Conservation (phyloP, 2,797 vertebrate species). For the Enteromius radiatus region DNA sequence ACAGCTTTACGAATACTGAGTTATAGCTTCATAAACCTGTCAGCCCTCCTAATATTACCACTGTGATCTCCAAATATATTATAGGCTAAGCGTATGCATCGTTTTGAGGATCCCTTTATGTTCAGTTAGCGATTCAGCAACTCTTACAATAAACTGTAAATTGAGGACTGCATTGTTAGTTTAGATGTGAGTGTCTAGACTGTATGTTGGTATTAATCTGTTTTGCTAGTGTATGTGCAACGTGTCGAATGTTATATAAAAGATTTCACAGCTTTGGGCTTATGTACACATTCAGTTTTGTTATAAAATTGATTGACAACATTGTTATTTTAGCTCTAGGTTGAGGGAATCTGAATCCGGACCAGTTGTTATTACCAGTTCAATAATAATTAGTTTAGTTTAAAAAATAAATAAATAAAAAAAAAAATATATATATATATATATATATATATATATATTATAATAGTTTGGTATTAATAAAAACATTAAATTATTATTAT, state of each 20-base stretch:
- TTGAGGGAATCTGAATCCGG: conserved; percentile 5
- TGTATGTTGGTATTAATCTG: conserved; percentile 52
- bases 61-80: conserved; percentile 58
- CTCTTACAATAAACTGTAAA: conserved; percentile 31
- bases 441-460: too few species aligned
- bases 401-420: too few species aligned
- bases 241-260: conserved; percentile 7
- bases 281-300: conserved; percentile 1
- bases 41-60: conserved; percentile 73
- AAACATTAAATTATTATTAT: too few species aligned
- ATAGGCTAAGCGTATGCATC: background rate
- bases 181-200: conserved; percentile 48
- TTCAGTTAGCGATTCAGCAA: conserved; percentile 5
- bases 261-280: conserved; percentile 16
- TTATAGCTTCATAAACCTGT: conserved; percentile 73
- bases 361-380: conserved; percentile 15
- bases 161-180: conserved; percentile 39
- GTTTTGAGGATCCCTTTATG: conserved; percentile 23
- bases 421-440: too few species aligned
- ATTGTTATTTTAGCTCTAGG: conserved; percentile 24
- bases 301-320: conserved; percentile 4
- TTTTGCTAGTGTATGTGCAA: conserved; percentile 23
- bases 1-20: conserved; percentile 78
- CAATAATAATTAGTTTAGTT: too few species aligned
- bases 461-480: too few species aligned